phyloP scores from a whole-genome alignment of 2,113 vertebrate species.

The Pavo muticus region DNA sequence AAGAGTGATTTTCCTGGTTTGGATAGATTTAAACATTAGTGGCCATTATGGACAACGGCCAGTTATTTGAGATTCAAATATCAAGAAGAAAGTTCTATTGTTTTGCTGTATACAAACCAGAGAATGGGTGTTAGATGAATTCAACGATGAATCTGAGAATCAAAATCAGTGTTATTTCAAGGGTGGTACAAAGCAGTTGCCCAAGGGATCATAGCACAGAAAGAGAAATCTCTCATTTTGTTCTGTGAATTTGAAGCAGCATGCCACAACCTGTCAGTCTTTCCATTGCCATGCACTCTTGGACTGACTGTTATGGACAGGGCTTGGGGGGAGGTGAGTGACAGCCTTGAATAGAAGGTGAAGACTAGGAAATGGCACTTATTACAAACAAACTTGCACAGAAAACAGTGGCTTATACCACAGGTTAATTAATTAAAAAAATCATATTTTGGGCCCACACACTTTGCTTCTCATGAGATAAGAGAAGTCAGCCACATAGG shows the following conservation, averaged over 20 bases:
- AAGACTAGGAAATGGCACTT: not conserved
- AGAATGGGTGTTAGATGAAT: not conserved
- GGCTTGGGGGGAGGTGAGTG: not conserved
- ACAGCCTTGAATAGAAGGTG: not conserved
- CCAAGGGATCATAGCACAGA: not conserved
- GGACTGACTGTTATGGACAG: not conserved
- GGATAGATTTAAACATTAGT: slow-evolving; percentile 2
- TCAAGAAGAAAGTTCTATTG: slow-evolving; percentile 10
- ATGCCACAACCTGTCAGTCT: rapidly evolving
- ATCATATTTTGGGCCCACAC: not conserved
- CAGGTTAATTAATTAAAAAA: not conserved
- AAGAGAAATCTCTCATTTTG: not conserved
- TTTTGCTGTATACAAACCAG: not conserved
- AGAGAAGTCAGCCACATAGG: not conserved
- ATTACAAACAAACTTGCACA: not conserved
- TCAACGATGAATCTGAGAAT: not conserved
- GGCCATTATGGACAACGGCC: not conserved
- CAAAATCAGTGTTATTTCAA: not conserved
- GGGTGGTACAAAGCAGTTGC: not conserved
- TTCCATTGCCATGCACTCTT: not conserved
- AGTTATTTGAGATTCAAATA: not conserved
- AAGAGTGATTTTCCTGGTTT: not conserved
- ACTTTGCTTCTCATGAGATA: not conserved
- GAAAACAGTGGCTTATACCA: not conserved
- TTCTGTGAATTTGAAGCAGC: not conserved